Evolutionary conservation across 2,797 vertebrate genomes (phyloP).

Genomic region (Tauraco hartlaubi): DNA sequence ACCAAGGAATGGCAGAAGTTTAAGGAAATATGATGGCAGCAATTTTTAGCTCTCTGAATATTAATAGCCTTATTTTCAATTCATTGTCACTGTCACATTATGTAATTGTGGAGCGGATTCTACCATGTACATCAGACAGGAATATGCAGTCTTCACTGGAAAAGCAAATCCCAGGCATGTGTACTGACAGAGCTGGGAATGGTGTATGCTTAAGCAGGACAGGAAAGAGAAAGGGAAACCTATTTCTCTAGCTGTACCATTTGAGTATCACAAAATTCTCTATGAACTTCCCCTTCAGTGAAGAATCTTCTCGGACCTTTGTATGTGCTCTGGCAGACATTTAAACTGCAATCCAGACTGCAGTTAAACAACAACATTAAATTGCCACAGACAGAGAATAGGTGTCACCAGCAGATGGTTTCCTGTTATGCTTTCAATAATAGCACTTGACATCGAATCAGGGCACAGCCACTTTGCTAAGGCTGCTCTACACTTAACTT

Average conservation of each 20-base stretch:
- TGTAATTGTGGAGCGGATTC: background rate
- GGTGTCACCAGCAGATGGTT: background rate
- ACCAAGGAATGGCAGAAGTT: background rate
- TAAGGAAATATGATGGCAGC: background rate
- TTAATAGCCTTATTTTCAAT: slow-evolving; percentile 35
- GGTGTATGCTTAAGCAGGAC: background rate
- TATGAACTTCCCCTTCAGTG: background rate
- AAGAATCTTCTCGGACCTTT: background rate
- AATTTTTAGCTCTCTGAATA: slow-evolving; percentile 50
- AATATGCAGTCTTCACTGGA: background rate
- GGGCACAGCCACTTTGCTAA: background rate
- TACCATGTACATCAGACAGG: background rate
- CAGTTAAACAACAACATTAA: background rate
- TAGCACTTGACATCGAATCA: slow-evolving; percentile 21
- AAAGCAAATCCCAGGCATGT: background rate
- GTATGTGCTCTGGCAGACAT: background rate
- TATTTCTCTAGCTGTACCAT: background rate
- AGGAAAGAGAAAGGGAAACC: background rate
- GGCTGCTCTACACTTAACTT: background rate
- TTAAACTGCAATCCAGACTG: background rate
- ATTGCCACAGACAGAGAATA: background rate
- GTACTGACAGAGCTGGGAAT: background rate
- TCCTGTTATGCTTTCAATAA: background rate
- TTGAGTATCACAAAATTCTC: background rate
- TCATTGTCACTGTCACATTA: slow-evolving; percentile 16